phyloP scores from a whole-genome alignment of 2,888 invertebrate genomes.

The Eilema griseolum region DNA sequence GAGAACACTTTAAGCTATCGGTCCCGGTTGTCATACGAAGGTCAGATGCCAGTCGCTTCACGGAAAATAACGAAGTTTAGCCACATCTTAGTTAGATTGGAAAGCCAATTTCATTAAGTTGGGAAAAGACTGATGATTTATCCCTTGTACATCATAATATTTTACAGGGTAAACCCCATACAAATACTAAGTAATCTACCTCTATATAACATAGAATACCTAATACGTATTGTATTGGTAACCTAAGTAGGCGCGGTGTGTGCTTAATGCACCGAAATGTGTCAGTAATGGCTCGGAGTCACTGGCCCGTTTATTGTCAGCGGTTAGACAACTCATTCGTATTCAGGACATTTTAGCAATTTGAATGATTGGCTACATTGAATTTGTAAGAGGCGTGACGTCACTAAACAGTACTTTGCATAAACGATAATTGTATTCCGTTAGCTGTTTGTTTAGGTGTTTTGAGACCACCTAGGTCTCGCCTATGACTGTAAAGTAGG shows the following conservation, averaged over 20 bases:
- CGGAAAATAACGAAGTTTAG: too few species aligned
- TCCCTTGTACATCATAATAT: too few species aligned
- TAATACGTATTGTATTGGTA: background rate
- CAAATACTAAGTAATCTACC: too few species aligned
- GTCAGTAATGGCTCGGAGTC: constrained; percentile 13
- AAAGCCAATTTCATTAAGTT: too few species aligned
- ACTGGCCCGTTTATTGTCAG: constrained; percentile 18
- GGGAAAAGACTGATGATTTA: too few species aligned
- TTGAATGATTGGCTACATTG: constrained; percentile 24
- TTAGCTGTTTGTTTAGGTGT: constrained; percentile 11
- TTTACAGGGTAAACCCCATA: too few species aligned
- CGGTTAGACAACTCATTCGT: constrained; percentile 7
- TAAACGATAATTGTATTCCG: constrained; percentile 13
- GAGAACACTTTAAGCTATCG: too few species aligned
- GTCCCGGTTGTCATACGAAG: too few species aligned
- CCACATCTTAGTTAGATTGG: too few species aligned
- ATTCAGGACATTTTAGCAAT: constrained; percentile 25
- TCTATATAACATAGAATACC: background rate
- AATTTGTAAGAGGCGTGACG: constrained; percentile 23
- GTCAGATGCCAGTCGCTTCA: too few species aligned
- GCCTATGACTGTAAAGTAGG: background rate
- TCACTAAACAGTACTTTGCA: constrained; percentile 22
- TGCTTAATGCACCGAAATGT: background rate
- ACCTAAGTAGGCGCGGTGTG: background rate
- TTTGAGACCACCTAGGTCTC: background rate